Base-by-base conservation (phyloP, 2,113 vertebrate species). In the Burhinus bistriatus region DNA sequence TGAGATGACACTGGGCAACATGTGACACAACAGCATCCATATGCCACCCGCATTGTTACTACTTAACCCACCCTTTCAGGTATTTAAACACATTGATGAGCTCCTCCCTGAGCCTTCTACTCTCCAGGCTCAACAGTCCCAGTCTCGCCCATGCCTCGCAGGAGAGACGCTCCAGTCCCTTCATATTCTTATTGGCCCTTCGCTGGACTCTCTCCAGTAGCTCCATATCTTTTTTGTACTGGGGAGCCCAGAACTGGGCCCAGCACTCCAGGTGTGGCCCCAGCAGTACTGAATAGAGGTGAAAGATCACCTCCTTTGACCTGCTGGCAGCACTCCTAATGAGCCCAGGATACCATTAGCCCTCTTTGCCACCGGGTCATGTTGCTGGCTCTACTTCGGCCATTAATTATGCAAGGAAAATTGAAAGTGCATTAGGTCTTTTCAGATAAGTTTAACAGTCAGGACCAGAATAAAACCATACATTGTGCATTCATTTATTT, bases 351-450 rank as follows among this genome's bases (percentile, higher is more conserved):
- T 1, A 59, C 22, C 38, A 38, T 17, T 4, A 91, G n/a, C 32
- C 8, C 38, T 49, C 52, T 42, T 47, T 71, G 51, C 42, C 0
- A 0, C 10, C 3, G 4, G 34, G 30, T 12, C 6, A 1, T 9
- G 7, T 52, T 57, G 79, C 70, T 82, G 83, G 30, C 47, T 66
- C 45, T 18, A 34, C 36, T 69, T 62, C 0, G 3, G 4, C 34
- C 36, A 61, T 78, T 38, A 87, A 77, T 81, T 91, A 52, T 36
- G 30, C 64, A 90, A 81, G 13, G 25, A 59, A 84, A 89, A 57
- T 2, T 32, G 36, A 84, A 87, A 66, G 22, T 40, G 10, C 61
- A 34, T 57, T 57, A 84, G n/a, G 23, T 61, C 23, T 79, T 71
- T 89, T 49, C 25, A 70, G 72, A 58, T 38, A 5, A 87, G 38